phyloP scores from a whole-genome alignment of 2,888 invertebrate genomes.

The Acronicta alni region DNA sequence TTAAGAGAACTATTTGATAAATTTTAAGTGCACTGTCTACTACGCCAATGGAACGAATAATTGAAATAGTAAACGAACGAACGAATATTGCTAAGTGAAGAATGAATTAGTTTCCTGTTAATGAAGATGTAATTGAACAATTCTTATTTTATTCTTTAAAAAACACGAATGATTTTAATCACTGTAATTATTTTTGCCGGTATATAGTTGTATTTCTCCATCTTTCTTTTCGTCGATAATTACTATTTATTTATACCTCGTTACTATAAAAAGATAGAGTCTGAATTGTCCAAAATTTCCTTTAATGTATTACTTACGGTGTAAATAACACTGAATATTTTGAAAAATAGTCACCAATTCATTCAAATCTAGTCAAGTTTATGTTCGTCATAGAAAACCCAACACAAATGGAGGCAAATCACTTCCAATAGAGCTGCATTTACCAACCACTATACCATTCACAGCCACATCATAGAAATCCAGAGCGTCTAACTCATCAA shows the following conservation, averaged over 20 bases:
- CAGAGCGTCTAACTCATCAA: conserved; percentile 54
- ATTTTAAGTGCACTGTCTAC: conserved; percentile 63
- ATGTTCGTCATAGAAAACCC: neutral
- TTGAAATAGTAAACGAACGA: conserved; percentile 55
- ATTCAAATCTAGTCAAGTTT: neutral
- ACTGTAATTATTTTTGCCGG: too few species aligned
- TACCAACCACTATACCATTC: conserved; percentile 42
- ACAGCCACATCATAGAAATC: conserved; percentile 38
- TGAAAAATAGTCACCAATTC: too few species aligned
- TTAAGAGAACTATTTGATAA: conserved; percentile 55
- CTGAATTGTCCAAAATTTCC: too few species aligned
- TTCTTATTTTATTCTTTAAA: neutral
- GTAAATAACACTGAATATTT: too few species aligned
- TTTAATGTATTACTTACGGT: too few species aligned
- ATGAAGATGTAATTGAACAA: conserved; percentile 26
- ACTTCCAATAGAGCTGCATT: conserved; percentile 24
- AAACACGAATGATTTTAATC: too few species aligned
- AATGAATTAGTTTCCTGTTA: conserved; percentile 26
- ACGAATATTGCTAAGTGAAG: conserved; percentile 53
- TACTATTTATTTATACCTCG: too few species aligned
- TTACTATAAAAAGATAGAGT: too few species aligned
- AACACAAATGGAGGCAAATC: conserved; percentile 23
- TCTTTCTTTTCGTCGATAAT: too few species aligned
- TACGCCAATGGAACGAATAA: conserved; percentile 56
- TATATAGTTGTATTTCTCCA: too few species aligned